Conservation (phyloP, 1,140 invertebrate species). For the Drosophila dunni region DNA sequence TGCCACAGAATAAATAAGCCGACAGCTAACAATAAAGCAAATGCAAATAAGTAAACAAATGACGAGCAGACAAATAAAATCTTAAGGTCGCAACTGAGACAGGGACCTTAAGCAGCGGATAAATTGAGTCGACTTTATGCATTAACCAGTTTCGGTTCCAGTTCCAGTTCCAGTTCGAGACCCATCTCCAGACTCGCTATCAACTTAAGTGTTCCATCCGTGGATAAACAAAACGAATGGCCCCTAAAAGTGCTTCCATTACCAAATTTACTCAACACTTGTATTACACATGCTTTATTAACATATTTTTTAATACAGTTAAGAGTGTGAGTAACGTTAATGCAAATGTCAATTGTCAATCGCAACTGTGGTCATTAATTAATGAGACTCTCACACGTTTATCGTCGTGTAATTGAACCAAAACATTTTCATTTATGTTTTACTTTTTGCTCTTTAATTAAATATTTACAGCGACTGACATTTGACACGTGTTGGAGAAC, state of each 20-base stretch:
- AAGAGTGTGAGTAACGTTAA: not conserved
- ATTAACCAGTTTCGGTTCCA: slow-evolving; percentile 11
- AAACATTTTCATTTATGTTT: slow-evolving; percentile 6
- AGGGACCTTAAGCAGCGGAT: not conserved
- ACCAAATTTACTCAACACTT: not conserved
- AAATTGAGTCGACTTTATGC: slow-evolving; percentile 27
- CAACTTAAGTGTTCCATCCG: slow-evolving; percentile 2
- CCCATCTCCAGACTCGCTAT: not conserved
- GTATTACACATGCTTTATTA: not conserved
- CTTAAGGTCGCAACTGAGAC: slow-evolving; percentile 31
- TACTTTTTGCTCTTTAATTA: slow-evolving; percentile 11
- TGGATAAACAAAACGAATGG: slow-evolving; percentile 18
- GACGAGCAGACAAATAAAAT: slow-evolving; percentile 51
- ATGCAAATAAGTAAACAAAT: slow-evolving; percentile 61
- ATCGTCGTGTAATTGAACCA: slow-evolving; percentile 17
- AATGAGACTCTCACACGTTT: slow-evolving; percentile 18
- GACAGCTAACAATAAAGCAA: slow-evolving; percentile 44
- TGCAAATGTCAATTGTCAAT: slow-evolving; percentile 26
- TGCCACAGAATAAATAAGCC: slow-evolving; percentile 56
- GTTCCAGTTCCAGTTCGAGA: too few relatives aligned
- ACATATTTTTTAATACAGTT: not conserved
- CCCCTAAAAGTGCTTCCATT: slow-evolving; percentile 6
- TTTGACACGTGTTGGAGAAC: slow-evolving; percentile 15
- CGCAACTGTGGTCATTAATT: slow-evolving; percentile 34
- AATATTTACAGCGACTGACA: slow-evolving; percentile 27